A percentile compares a stretch with the other conserved stretches of the same genome.
Conservation (phyloP, 2,888 invertebrate genomes). For the Hydroisotoma schaefferi region DNA sequence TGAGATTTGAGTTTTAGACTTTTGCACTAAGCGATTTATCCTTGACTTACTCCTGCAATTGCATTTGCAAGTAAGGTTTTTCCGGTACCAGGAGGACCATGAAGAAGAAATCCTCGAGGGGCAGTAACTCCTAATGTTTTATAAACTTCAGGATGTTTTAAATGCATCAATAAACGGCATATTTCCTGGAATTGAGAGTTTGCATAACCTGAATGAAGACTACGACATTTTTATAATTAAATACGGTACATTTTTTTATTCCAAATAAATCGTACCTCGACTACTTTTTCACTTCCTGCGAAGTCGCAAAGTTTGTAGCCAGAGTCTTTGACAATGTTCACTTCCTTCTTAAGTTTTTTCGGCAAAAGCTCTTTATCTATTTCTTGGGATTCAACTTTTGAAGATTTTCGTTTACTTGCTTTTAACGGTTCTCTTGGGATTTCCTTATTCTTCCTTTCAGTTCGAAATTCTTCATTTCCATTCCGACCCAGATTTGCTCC, state of each 20-base stretch:
- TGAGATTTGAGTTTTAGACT: not conserved
- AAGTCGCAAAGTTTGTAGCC: conserved; percentile 65
- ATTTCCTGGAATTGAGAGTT: conserved; percentile 25
- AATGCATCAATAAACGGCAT: conserved; percentile 66
- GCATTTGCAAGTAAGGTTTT: conserved; percentile 78
- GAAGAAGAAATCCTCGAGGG: conserved; percentile 84
- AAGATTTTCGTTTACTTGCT: too few relatives aligned
- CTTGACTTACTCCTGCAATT: conserved; percentile 69
- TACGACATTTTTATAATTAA: not conserved
- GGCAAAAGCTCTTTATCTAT: conserved; percentile 14
- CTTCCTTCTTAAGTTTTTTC: conserved; percentile 28
- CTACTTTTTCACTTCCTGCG: conserved; percentile 73
- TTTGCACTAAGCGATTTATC: not conserved
- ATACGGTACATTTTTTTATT: not conserved
- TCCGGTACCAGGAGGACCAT: conserved; percentile 68
- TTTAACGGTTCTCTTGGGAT: too few relatives aligned
- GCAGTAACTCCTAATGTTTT: conserved; percentile 76
- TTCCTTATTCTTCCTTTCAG: not conserved
- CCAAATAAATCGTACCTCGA: conserved; percentile 55
- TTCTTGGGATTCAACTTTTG: too few relatives aligned
- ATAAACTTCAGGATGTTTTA: conserved; percentile 88
- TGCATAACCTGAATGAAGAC: not conserved
- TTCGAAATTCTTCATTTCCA: not conserved
- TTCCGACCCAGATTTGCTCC: not conserved
- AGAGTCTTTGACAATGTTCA: conserved; percentile 30